Percentiles rank a stretch among this genome's conserved stretches.
Conservation (phyloP, 2,113 vertebrate species). For the Sylvilagus bachmani region DNA sequence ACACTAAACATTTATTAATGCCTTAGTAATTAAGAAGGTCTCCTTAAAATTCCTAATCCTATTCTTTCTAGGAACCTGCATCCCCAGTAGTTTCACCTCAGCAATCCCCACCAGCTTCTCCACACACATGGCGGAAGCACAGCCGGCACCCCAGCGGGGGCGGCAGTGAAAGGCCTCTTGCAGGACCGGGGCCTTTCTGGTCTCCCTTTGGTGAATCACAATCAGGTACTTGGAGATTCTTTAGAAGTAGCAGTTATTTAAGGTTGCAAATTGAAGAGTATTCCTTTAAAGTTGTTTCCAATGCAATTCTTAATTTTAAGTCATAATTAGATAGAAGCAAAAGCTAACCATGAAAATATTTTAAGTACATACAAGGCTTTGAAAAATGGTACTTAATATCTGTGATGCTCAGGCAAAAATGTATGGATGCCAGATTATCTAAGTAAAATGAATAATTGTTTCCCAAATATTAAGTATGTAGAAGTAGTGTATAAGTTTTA, state of each 20-base stretch:
- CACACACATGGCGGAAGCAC: slow-evolving; percentile 97
- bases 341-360: slow-evolving; percentile 18
- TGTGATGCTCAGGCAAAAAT: background rate
- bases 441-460: slow-evolving; percentile 17
- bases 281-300: slow-evolving; percentile 45
- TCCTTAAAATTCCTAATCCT: slow-evolving; percentile 60
- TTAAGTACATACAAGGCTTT: background rate
- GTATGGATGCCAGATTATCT: background rate
- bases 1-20: background rate
- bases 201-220: slow-evolving; percentile 96
- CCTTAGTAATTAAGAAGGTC: background rate
- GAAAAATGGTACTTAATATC: background rate
- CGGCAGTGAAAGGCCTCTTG: slow-evolving; percentile 91
- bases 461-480: background rate
- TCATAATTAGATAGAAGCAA: slow-evolving; percentile 36
- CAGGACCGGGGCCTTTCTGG: slow-evolving; percentile 94
- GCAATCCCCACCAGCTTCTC: slow-evolving; percentile 97
- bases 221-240: slow-evolving; percentile 89
- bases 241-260: background rate
- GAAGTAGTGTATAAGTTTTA: background rate
- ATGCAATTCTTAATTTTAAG: slow-evolving; percentile 30
- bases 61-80: slow-evolving; percentile 93
- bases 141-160: slow-evolving; percentile 96
- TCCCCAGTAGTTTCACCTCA: slow-evolving; percentile 98
- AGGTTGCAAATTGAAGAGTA: slow-evolving; percentile 22